Base-by-base conservation (phyloP, 1,140 invertebrate species). In the Hycleus cichorii region DNA sequence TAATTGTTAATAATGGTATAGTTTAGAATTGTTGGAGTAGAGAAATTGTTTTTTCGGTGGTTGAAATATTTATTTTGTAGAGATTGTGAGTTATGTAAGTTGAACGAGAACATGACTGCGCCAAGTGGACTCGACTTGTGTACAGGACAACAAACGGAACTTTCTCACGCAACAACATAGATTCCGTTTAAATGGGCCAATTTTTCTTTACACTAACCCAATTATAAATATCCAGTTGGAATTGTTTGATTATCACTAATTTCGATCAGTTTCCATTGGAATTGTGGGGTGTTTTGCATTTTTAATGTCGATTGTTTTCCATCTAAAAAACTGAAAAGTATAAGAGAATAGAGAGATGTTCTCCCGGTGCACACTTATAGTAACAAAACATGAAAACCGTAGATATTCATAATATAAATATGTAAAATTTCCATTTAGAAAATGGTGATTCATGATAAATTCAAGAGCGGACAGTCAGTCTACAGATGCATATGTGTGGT, bases 341-440 rank as follows among this genome's bases (percentile, higher is more conserved):
- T 18, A 18, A 18, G 18, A 18, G 18, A 18, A 18, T 18, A 18
- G 18, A 18, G 18, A 18, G 18, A 18, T 18, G 18, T 18, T 18
- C 18, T 18, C 18, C 18, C 18, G 18, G 18, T 18, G 18, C 11
- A 42, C 40, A 42, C 40, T 42, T 42, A 32, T 32, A 32, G 32
- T 32, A 32, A 32, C 32, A 32, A 32, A 32, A 32, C 32, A 32
- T 32, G 40, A 42, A 42, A 42, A 42, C 40, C 47, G 55, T 49
- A 65, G 58, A 67, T 65, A 67, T 64, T 58, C 59, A 64, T 64
- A 42, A 66, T 67, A 72, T 72, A 72, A 72, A 72, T 72, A 70
- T 72, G 67, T 72, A 72, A 72, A 70, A 66, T 68, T 69, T 72
- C 70, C 70, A 72, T 72, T 72, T 69, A 58, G 69, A 64, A 72